Conservation (phyloP, 2,888 invertebrate genomes). For the Siphlonurus alternatus region DNA sequence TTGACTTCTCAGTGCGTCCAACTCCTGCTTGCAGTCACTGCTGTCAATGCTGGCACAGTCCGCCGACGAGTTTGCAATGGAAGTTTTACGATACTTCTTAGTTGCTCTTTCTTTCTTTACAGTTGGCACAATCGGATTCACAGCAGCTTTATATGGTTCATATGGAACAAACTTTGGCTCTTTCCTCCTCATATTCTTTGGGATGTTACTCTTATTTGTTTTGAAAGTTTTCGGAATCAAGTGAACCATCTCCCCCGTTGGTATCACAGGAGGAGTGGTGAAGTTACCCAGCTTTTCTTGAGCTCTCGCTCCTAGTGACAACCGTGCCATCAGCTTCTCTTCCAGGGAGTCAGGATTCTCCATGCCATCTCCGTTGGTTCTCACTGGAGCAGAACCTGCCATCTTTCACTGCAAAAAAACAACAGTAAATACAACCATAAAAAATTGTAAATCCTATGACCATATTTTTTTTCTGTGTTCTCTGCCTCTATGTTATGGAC, state of each 20-base stretch:
- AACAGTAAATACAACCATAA: no score
- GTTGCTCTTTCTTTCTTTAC: conserved; percentile 16
- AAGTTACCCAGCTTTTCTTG: conserved; percentile 23
- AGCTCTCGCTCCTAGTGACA: conserved; percentile 19
- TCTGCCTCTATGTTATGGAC: no score
- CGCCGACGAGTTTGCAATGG: neutral
- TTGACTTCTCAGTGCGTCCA: conserved; percentile 41
- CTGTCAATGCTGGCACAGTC: neutral
- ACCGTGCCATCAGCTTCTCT: neutral
- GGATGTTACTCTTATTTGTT: neutral
- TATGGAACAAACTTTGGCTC: conserved; percentile 76
- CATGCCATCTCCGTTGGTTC: conserved; percentile 68
- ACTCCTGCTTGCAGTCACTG: neutral
- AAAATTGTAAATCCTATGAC: no score
- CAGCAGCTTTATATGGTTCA: conserved; percentile 75
- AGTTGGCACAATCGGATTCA: conserved; percentile 51
- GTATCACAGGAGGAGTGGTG: conserved; percentile 29
- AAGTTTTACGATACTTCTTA: conserved; percentile 25
- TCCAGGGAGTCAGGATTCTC: conserved; percentile 30
- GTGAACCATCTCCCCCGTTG: conserved; percentile 36
- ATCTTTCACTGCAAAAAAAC: neutral
- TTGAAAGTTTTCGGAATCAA: conserved; percentile 35
- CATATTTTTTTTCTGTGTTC: no score
- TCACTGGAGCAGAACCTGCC: conserved; percentile 20
- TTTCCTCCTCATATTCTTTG: neutral